Percentiles rank a stretch among this genome's conserved stretches.
phyloP scores from a whole-genome alignment of 2,797 vertebrate species.

The Oophaga sylvatica region DNA sequence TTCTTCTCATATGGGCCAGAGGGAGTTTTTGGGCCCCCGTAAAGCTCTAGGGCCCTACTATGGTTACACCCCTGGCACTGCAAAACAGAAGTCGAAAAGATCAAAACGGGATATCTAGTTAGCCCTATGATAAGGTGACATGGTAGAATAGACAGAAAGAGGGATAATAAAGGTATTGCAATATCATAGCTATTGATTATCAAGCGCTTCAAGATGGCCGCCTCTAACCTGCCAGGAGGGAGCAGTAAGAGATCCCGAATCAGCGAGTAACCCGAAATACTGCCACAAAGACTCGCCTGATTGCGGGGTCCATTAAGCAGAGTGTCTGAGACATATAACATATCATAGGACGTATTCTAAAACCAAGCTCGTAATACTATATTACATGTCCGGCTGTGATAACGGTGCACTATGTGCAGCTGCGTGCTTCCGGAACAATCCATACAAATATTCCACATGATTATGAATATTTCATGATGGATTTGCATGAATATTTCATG shows the following conservation, averaged over 20 bases:
- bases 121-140: no score
- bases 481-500: slow-evolving; percentile 54
- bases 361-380: neutral
- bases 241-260: no score
- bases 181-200: neutral
- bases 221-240: neutral
- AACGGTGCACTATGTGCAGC: neutral
- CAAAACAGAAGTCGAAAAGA: no score
- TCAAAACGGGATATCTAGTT: no score
- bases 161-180: neutral
- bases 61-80: no score
- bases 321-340: neutral
- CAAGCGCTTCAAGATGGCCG: neutral
- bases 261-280: neutral
- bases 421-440: neutral
- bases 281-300: neutral
- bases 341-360: no score
- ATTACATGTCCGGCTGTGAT: neutral
- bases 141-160: neutral
- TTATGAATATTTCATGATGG: slow-evolving; percentile 53
- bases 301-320: neutral
- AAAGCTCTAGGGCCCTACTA: no score
- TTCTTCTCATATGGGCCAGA: no score
- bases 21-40: no score
- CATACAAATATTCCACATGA: slow-evolving; percentile 32